Evolutionary conservation across 2,797 vertebrate species (phyloP), one percentile per base, ranked within the genome.

Genomic region (Allobates femoralis): DNA sequence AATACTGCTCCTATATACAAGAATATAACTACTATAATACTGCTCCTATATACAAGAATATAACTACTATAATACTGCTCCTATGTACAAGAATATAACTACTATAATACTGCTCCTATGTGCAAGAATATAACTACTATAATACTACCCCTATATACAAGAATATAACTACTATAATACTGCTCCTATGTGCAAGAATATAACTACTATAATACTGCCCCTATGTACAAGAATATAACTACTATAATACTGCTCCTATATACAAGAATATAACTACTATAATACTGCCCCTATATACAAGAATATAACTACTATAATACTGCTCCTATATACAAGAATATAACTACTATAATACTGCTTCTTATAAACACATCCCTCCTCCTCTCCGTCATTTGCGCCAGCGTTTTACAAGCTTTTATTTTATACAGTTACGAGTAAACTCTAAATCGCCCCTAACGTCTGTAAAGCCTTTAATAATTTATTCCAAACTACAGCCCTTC

Each of bases 391-490:
- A 1, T 78, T 30, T 37, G 53, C 30, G 2, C 11, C 37, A 37
- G 37, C 21, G 37, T n/a, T 56, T 78, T 69, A 56, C 19, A 21
- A 66, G 3, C 1, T 23, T 41, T 71, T 71, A 21, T 60, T 71
- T 79, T 71, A 16, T 69, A 16, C 51, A 37, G 56, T 81, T 64
- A 74, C 60, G 16, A 41, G 69, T 64, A 62, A 80, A 74, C 84
- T 79, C 77, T 60, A 60, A 81, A 81, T 81, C 56, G 84, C 69
- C 79, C 71, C 62, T 26, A 53, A 73, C n/a, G 81, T 23, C 56
- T 80, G 37, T 50, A 84, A 87, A 84, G 23, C 67, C 62, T 56
- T 84, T 66, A 84, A 87, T 87, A 84, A 84, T 84, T 73, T 81
- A 87, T 84, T 84, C 81, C 34, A 64, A 81, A 67, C 76, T 81